A percentile compares a stretch with the other conserved stretches of the same genome.
Conservation (phyloP, 1,140 invertebrate species). For the Plodia interpunctella region DNA sequence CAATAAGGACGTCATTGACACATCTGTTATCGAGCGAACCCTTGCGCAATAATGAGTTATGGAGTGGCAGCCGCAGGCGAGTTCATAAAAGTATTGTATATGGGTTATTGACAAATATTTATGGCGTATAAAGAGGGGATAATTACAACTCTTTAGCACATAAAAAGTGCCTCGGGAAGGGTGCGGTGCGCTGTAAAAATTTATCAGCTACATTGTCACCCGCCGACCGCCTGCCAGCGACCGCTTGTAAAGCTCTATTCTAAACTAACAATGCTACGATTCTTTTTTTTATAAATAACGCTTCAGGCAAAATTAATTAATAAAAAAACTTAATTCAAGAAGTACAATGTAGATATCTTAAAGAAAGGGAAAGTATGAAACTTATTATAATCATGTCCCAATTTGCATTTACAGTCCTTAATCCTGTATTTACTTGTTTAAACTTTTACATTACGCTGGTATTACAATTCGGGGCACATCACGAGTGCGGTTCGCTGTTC, state of each 20-base stretch:
- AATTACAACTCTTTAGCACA: slow-evolving; percentile 75
- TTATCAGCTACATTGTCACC: slow-evolving; percentile 53
- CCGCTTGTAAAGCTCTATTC: not conserved
- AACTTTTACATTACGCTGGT: slow-evolving; percentile 37
- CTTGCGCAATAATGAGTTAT: slow-evolving; percentile 64
- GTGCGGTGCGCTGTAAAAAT: slow-evolving; percentile 58
- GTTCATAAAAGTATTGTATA: slow-evolving; percentile 70
- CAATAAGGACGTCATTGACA: slow-evolving; percentile 40
- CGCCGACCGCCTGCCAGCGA: slow-evolving; percentile 26
- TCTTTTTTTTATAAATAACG: not conserved
- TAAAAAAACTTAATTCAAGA: not conserved
- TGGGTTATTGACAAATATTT: slow-evolving; percentile 75
- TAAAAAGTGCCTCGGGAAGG: slow-evolving; percentile 65
- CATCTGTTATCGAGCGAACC: slow-evolving; percentile 43
- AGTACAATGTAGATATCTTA: not conserved
- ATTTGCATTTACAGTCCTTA: not conserved
- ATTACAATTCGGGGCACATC: slow-evolving; percentile 61
- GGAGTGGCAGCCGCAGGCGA: slow-evolving; percentile 55
- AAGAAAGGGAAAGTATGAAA: not conserved
- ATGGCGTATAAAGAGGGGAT: slow-evolving; percentile 72
- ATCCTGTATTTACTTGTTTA: slow-evolving; percentile 34
- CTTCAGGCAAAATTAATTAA: too few relatives aligned
- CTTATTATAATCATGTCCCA: not conserved
- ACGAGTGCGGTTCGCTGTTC: slow-evolving; percentile 43
- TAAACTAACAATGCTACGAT: too few relatives aligned